A percentile compares a stretch with the other conserved stretches of the same genome.
Conservation (phyloP, 2,113 vertebrate species). For the Symphodus melops region DNA sequence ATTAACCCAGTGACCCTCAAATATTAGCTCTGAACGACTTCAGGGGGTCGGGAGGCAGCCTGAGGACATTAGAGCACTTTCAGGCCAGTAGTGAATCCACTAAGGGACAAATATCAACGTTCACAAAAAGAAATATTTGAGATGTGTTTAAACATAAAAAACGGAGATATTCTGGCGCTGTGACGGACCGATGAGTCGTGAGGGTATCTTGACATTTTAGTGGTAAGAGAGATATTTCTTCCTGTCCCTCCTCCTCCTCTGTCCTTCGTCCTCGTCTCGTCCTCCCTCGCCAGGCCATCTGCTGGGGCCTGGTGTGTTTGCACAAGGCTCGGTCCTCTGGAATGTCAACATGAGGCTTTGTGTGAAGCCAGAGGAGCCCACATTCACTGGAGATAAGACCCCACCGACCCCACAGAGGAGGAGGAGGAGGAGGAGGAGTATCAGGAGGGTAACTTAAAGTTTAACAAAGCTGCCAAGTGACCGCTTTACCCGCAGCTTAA, state of each 20-base stretch:
- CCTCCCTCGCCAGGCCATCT: conserved; percentile 67
- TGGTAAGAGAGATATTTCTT: conserved; percentile 39
- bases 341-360: conserved; percentile 84
- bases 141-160: too few species aligned
- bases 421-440: conserved; percentile 31
- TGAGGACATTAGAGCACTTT: conserved; percentile 8
- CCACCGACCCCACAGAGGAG: conserved; percentile 39
- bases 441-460: conserved; percentile 60
- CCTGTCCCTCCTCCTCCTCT: conserved; percentile 35
- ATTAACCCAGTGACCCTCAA: conserved; percentile 75
- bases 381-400: conserved; percentile 77
- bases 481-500: conserved; percentile 40
- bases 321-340: conserved; percentile 79
- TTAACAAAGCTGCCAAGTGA: conserved; percentile 66
- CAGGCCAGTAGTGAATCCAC: too few species aligned
- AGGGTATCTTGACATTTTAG: conserved; percentile 48
- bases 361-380: conserved; percentile 73
- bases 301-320: conserved; percentile 80
- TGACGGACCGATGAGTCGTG: neutral
- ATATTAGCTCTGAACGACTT: conserved; percentile 69
- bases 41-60: conserved; percentile 18
- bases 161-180: conserved; percentile 13
- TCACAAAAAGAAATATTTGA: too few species aligned
- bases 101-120: too few species aligned
- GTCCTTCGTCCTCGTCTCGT: conserved; percentile 43